Base-by-base conservation (phyloP, 2,113 vertebrate genomes). In the Cyrtonyx montezumae region DNA sequence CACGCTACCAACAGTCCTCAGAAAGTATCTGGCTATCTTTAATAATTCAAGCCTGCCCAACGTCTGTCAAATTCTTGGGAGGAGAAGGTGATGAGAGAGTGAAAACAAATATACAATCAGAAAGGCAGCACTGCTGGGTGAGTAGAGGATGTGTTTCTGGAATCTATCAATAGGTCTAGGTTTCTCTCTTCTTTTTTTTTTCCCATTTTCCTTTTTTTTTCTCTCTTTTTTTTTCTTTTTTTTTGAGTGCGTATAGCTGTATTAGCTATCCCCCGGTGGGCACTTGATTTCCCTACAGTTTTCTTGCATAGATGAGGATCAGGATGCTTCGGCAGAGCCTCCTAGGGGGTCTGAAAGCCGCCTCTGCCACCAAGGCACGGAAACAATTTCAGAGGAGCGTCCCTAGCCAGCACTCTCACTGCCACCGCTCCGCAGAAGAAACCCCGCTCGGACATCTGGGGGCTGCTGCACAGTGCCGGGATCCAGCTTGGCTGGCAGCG, bases 311-410 rank as follows among this genome's bases (percentile, higher is more conserved):
- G 93, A 86, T 86, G 88, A 96, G 91, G 91, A 96, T 67, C 80
- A 75, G 74, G 78, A 75, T 84, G 96, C 88, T 91, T 96, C 55
- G 11, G 80, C 93, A 84, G 84, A 96, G 94, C 92, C 87, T 94
- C 85, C 88, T 48, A 61, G 0, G 0, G 79, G 83, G 87, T 73
- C 12, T 95, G 95, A 94, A 88, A 88, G 79, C 89, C 78, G 92
- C 95, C 93, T 97, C 97, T 96, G 97, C 91, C 87, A n/a, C 94
- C 97, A 96, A 98, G 97, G 96, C 97, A 95, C 87, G 11, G 91
- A 92, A 97, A 96, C 86, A 66, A 90, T 88, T 66, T 94, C 82
- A 66, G 91, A 96, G 90, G 91, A 95, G 93, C 45, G 73, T 73
- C 96, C 96, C 94, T 95, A 73, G 84, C 95, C 97, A 89, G 95